Evolutionary conservation across 1,140 invertebrate species (phyloP), one percentile per base, ranked within the genome.

Genomic region (Nasonia giraulti): DNA sequence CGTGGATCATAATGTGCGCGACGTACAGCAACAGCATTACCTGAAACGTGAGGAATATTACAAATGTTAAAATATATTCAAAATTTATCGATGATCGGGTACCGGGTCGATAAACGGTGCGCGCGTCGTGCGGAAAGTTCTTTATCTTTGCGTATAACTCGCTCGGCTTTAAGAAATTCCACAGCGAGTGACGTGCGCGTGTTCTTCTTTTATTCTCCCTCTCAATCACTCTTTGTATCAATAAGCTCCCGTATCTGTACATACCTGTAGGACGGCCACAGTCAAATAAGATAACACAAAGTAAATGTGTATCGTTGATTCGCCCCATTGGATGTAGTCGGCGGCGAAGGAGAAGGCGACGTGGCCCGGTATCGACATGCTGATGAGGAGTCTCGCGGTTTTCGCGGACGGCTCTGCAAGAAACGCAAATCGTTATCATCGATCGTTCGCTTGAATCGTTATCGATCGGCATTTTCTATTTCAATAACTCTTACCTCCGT

Each of bases 361-460:
- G 91, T 99, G 98, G 11, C 98, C 98, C n/a, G 97, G 97, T 73
- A 99, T 94, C 1, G 98, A 96, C 94, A 99, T 95, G 27, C 95
- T 90, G 74, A 99, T 93, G 80, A 99, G 93, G 88, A 99, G 96
- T 83, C 98, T 95, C 2, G 98, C 97, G 8, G 98, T 97, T 89
- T 95, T 96, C 6, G 96, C 96, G 86, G 96, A 96, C 8, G 95
- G 93, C 62, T 95, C 96, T 96, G 91, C 40, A 94, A 74, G 47
- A 71, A 83, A 17, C 0, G 17, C 4, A 79, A 11, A 62, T 37
- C 5, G 86, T 78, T 69, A 66, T 31, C 7, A 69, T 77, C 77
- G 68, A 27, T 27, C 27, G 27, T 27, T 27, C 27, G 27, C 27
- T 27, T 27, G 27, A 27, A 27, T 27, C 27, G 27, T 37, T 79